phyloP scores from a whole-genome alignment of 53 echinoderm and acorn worm species.

The Zoroaster sp. region DNA sequence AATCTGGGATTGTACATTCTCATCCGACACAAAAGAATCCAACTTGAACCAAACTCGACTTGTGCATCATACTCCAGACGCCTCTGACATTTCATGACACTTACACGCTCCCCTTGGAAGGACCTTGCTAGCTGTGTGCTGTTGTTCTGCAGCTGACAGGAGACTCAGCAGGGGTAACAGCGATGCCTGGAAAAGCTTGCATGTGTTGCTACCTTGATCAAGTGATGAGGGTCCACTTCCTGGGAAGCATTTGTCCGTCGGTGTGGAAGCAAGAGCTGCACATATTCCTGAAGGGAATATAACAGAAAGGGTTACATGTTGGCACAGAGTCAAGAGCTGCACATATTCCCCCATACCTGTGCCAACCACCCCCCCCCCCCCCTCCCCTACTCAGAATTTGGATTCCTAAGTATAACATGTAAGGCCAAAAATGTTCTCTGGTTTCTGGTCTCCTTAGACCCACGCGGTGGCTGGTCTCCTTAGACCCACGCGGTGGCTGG shows the following conservation, averaged over 20 bases:
- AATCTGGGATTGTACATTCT: no score
- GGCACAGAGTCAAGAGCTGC: no score
- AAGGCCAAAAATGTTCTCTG: no score
- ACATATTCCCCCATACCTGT: no score
- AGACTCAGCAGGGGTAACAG: slow-evolving; percentile 70
- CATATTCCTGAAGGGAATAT: no score
- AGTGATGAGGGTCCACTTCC: slow-evolving; percentile 53
- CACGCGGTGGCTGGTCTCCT: no score
- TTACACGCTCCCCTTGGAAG: slow-evolving; percentile 41
- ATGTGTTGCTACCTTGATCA: slow-evolving; percentile 69
- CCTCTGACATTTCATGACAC: not conserved
- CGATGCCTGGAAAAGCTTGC: slow-evolving; percentile 68
- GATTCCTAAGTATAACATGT: no score
- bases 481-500: no score
- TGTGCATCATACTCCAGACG: not conserved
- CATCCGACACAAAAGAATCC: not conserved
- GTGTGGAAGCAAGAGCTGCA: slow-evolving; percentile 59
- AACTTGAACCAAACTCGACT: not conserved
- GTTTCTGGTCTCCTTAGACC: no score
- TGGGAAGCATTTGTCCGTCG: slow-evolving; percentile 81
- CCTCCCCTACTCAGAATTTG: no score
- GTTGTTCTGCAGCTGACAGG: slow-evolving; percentile 65
- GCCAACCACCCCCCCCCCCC: no score
- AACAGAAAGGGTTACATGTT: no score
- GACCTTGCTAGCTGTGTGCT: slow-evolving; percentile 21